These are phyloP conservation scores for Paragorgia papillata DNA, from an alignment of 92 coral and sea anemone species.

Conservation along the genomic window DNA sequence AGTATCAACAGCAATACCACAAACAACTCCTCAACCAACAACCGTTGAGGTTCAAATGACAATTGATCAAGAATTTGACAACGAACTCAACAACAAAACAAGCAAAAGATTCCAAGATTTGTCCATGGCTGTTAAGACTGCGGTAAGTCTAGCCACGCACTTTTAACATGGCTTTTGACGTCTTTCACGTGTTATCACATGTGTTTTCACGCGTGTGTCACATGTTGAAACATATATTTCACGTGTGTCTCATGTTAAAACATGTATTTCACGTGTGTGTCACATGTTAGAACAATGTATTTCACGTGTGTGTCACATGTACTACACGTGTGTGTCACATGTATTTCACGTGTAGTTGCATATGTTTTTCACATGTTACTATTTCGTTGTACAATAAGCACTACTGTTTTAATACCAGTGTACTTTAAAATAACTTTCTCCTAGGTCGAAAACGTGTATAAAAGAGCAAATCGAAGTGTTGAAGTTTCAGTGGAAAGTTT, in stretches of 20 bases:
- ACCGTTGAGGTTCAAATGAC: neutral
- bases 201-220: too few relatives aligned
- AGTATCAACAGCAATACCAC: neutral
- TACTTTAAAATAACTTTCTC: neutral
- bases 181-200: too few relatives aligned
- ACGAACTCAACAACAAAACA: neutral
- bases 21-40: neutral
- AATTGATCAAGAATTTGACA: neutral
- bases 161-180: neutral
- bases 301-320: too few relatives aligned
- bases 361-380: neutral
- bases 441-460: slow-evolving; percentile 23
- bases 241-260: too few relatives aligned
- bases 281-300: too few relatives aligned
- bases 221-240: too few relatives aligned
- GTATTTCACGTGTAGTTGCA: too few relatives aligned
- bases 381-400: neutral
- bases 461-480: neutral
- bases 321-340: too few relatives aligned
- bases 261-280: too few relatives aligned
- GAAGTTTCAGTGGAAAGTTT: neutral
- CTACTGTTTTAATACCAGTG: too few relatives aligned
- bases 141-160: neutral
- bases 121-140: neutral
- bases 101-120: slow-evolving; percentile 10